phyloP scores from a whole-genome alignment of 2,113 vertebrate genomes.

The Canis aureus region DNA sequence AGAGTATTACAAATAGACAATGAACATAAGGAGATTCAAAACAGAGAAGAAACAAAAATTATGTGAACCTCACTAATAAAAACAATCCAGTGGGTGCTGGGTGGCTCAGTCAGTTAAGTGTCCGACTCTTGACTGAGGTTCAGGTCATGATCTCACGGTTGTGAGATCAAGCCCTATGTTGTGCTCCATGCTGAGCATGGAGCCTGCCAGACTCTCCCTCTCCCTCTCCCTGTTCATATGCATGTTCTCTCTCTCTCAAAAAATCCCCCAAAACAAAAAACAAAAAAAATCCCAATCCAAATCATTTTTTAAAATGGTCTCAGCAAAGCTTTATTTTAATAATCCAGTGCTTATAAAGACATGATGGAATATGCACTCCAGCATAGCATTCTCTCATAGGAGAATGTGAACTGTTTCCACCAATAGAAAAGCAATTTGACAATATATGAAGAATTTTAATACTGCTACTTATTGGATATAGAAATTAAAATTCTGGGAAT shows the following conservation, averaged over 20 bases:
- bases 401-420: not conserved
- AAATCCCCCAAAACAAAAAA: not conserved
- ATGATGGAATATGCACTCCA: not conserved
- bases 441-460: not conserved
- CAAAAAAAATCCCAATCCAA: not conserved
- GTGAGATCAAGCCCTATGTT: not conserved
- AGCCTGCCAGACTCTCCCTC: not conserved
- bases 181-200: not conserved
- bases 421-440: not conserved
- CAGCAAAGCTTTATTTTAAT: constrained; percentile 5
- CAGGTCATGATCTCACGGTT: not conserved
- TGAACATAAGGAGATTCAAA: not conserved
- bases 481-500: not conserved
- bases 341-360: not conserved
- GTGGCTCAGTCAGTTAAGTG: not conserved
- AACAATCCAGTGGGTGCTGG: not conserved
- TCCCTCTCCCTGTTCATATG: not conserved
- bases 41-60: not conserved
- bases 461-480: not conserved
- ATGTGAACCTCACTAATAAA: not conserved
- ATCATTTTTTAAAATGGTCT: not conserved
- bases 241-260: not conserved
- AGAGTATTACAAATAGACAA: not conserved
- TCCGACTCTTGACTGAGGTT: not conserved
- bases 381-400: not conserved